A percentile compares a stretch with the other conserved stretches of the same genome.
phyloP scores from a whole-genome alignment of 2,888 invertebrate species.

The Rotaria macrura region DNA sequence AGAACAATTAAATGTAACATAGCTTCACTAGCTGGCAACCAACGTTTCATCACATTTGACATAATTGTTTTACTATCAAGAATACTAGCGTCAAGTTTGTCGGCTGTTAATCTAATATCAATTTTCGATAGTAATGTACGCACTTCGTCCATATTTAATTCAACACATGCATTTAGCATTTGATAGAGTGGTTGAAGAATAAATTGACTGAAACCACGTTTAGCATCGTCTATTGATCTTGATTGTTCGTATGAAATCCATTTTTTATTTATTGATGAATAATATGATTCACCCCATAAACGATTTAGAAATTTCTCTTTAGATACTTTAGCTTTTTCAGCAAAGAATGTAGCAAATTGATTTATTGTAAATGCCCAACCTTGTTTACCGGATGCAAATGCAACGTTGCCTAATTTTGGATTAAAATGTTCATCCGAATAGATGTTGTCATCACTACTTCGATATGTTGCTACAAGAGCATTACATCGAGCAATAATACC shows the following conservation, averaged over 20 bases:
- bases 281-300: conserved; percentile 37
- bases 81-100: conserved; percentile 25
- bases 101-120: conserved; percentile 26
- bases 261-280: conserved; percentile 35
- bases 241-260: not conserved
- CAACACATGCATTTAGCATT: conserved; percentile 20
- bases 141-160: conserved; percentile 22
- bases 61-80: conserved; percentile 30
- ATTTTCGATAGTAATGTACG: conserved; percentile 28
- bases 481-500: conserved; percentile 35
- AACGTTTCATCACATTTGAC: conserved; percentile 35
- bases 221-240: not conserved
- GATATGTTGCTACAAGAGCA: conserved; percentile 36
- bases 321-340: conserved; percentile 28
- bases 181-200: conserved; percentile 35
- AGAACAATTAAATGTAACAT: conserved; percentile 36
- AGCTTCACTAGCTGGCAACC: conserved; percentile 38
- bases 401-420: conserved; percentile 36
- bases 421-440: conserved; percentile 34
- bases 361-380: conserved; percentile 37
- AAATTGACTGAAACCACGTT: conserved; percentile 35
- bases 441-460: conserved; percentile 18
- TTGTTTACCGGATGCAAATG: conserved; percentile 36
- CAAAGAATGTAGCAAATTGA: conserved; percentile 35
- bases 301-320: conserved; percentile 34